Evolutionary conservation across 2,797 vertebrate species (phyloP).

Genomic region (Paramormyrops hopkinsi): DNA sequence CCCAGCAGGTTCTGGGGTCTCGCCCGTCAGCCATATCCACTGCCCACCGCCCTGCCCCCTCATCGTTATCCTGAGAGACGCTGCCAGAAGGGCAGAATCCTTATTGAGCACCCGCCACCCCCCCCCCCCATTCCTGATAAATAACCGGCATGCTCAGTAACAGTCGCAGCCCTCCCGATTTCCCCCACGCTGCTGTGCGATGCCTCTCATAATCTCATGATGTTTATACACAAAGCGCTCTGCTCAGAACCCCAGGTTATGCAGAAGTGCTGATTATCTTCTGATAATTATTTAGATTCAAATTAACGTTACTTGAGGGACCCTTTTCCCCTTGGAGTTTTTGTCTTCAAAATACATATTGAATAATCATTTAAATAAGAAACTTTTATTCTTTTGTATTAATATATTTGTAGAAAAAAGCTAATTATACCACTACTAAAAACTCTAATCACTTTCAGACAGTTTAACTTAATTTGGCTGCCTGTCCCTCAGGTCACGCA

Average conservation of each 20-base stretch:
- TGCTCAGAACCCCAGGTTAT: conserved; percentile 23
- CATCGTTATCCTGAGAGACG: conserved; percentile 58
- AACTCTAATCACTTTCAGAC: conserved; percentile 49
- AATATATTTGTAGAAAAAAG: conserved; percentile 34
- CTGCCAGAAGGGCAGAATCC: conserved; percentile 50
- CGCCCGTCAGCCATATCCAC: conserved; percentile 14
- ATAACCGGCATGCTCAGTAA: conserved; percentile 55
- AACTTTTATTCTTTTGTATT: conserved; percentile 28
- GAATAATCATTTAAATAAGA: conserved; percentile 37
- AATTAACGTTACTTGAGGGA: conserved; percentile 42
- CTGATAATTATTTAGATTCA: conserved; percentile 47
- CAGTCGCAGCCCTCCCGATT: neutral
- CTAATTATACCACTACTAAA: conserved; percentile 45
- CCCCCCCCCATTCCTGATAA: conserved; percentile 47
- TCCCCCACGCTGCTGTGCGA: conserved; percentile 11
- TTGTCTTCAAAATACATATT: conserved; percentile 30
- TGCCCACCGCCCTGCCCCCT: conserved; percentile 35
- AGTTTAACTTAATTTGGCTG: conserved; percentile 48
- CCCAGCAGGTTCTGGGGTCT: conserved; percentile 12
- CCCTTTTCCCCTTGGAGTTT: conserved; percentile 29
- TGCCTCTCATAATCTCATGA: conserved; percentile 22
- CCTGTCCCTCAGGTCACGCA: conserved; percentile 40
- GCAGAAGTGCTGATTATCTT: conserved; percentile 37
- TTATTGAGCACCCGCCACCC: conserved; percentile 52
- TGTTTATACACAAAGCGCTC: conserved; percentile 32